These are phyloP conservation scores for Drosophila ogumai DNA, from an alignment of 1,140 invertebrate species.

Conservation along the genomic window DNA sequence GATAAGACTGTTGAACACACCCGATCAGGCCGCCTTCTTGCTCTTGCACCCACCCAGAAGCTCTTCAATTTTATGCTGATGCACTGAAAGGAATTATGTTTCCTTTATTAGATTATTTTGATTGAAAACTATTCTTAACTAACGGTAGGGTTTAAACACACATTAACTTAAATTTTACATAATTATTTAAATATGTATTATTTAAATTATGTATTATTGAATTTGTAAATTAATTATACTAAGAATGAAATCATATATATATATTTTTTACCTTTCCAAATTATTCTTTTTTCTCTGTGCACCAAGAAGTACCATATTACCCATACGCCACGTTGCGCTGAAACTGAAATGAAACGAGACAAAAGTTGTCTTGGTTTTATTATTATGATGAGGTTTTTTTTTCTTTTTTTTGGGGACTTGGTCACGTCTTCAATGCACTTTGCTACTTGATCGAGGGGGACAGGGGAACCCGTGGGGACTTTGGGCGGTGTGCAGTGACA, in stretches of 20 bases:
- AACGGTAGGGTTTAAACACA: neutral
- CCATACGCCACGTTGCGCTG: constrained; percentile 66
- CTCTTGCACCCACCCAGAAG: constrained; percentile 32
- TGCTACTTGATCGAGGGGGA: constrained; percentile 6
- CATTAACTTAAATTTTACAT: neutral
- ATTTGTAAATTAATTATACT: neutral
- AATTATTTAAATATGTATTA: neutral
- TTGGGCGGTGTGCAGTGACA: constrained; percentile 43
- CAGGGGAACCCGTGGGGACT: neutral
- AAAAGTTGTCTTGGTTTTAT: constrained; percentile 40
- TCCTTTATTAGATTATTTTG: neutral
- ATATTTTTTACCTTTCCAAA: no score
- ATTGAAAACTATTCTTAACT: no score
- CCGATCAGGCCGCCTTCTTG: constrained; percentile 13
- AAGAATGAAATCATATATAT: neutral
- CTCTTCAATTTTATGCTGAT: constrained; percentile 49
- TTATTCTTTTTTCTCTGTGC: neutral
- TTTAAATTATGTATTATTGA: neutral
- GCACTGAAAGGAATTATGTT: neutral
- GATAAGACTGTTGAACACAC: constrained; percentile 53
- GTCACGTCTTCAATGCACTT: constrained; percentile 77
- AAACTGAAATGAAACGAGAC: constrained; percentile 48
- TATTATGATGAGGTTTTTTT: constrained; percentile 1
- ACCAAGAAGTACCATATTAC: constrained; percentile 43
- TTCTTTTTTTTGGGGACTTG: constrained; percentile 51